Evolutionary conservation across 2,888 invertebrate species (phyloP).

Genomic region (Catocala fraxini): DNA sequence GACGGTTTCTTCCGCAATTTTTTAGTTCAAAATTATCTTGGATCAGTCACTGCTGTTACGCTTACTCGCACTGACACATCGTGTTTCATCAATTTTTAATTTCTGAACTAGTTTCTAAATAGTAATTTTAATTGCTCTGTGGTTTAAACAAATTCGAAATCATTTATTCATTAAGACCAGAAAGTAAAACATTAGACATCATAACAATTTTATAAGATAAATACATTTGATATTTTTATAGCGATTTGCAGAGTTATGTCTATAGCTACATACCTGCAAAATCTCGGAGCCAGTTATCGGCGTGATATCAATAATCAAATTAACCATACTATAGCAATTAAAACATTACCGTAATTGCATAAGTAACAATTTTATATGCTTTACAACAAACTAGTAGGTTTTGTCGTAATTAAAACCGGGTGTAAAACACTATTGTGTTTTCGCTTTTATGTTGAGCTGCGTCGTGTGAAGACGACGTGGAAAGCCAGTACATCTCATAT

Average conservation of each 20-base stretch:
- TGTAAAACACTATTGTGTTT: conserved; percentile 61
- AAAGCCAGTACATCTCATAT: conserved; percentile 60
- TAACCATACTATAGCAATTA: neutral
- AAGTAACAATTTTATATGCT: neutral
- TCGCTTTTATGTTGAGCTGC: conserved; percentile 38
- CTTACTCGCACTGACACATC: neutral
- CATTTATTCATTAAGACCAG: no score
- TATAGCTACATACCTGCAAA: no score
- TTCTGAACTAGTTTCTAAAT: no score
- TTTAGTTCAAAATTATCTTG: conserved; percentile 33
- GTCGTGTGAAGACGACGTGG: conserved; percentile 66
- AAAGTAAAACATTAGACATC: no score
- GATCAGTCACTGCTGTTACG: conserved; percentile 10
- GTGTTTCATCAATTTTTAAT: no score
- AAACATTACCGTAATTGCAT: neutral
- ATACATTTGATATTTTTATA: no score
- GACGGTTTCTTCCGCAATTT: conserved; percentile 49
- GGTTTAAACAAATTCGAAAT: no score
- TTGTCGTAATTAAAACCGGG: conserved; percentile 57
- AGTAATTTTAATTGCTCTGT: no score
- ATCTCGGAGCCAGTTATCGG: no score
- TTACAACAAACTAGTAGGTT: conserved; percentile 9
- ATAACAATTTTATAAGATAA: no score
- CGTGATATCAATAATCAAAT: conserved; percentile 2
- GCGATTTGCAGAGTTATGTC: no score